Evolutionary conservation across 2,888 invertebrate species (phyloP), one percentile per base, ranked within the genome.

Genomic region (Scaptomyza flava): DNA sequence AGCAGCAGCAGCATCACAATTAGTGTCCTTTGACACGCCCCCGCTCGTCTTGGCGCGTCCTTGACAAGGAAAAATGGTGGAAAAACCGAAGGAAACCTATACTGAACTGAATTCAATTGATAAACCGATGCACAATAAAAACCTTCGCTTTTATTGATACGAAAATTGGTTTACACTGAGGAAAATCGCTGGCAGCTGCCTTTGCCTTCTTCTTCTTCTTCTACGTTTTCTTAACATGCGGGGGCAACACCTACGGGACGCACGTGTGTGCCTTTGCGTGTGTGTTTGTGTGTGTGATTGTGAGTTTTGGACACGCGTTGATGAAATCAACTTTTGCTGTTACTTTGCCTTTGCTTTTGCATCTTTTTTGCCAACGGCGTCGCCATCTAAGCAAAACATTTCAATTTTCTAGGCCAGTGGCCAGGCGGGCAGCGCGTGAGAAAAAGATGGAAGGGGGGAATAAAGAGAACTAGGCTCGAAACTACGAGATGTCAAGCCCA

Each of bases 391-490:
- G 69, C 73, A 82, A 80, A 86, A 85, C 75, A 86, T 86, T 86
- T 86, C 83, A 87, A 86, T 86, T 86, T 86, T 87, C 88, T 86
- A 83, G 76, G 76, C 79, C 85, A 86, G 71, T 87, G 86, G 88
- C 62, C 82, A 82, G 65, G 53, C 71, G 14, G 23, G 33, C 14
- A 38, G 31, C 1, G 38, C 4, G 38, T 0, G 3, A 6, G 8
- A 14, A 9, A 9, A 12, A 3, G 30, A 14, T 9, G n/a, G 3
- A 30, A 58, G 17, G 30, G 12, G 41, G 12, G 41, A 14, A 12
- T 30, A 41, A 23, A 12, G 50, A 34, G 33, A 77, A 61, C 82
- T 72, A 77, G 79, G 68, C 64, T 34, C 12, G 59, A 66, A 69
- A 63, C 76, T 68, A 76, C 62, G 60, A 45, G 60, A 45, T 43